Percentiles rank a stretch among this genome's conserved stretches.
Conservation (phyloP, 2,113 vertebrate genomes). For the Microtus pennsylvanicus region DNA sequence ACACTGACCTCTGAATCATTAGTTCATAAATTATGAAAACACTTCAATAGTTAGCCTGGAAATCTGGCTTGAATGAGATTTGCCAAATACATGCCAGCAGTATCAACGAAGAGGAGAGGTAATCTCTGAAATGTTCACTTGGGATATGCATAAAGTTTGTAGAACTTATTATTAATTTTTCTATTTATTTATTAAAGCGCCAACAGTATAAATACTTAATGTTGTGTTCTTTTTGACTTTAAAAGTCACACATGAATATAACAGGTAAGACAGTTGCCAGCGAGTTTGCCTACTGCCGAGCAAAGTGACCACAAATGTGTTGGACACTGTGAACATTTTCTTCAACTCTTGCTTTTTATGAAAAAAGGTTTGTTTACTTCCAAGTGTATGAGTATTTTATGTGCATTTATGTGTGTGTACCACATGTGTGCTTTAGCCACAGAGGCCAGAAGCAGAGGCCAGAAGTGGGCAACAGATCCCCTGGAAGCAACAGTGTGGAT, state of each 20-base stretch:
- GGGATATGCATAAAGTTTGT: neutral
- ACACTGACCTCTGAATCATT: neutral
- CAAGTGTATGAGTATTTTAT: neutral
- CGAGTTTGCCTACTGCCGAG: neutral
- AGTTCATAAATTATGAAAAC: neutral
- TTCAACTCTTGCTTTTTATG: neutral
- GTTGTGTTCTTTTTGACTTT: conserved; percentile 61
- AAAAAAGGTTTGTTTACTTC: neutral
- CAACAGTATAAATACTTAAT: neutral
- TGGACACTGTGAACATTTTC: neutral
- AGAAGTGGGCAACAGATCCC: neutral
- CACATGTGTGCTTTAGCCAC: neutral
- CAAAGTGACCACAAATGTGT: neutral
- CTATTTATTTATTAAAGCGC: neutral
- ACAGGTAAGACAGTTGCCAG: conserved; percentile 14
- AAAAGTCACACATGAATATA: conserved; percentile 49
- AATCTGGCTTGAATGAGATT: neutral
- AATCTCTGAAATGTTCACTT: neutral
- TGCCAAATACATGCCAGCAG: neutral
- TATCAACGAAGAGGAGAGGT: neutral
- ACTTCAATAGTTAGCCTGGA: neutral
- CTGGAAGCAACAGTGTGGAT: neutral
- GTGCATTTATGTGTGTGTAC: neutral
- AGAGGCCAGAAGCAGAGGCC: neutral
- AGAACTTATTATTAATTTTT: neutral